Conservation (phyloP, 35 echinoderm and acorn worm species). For the Lytechinus variegatus region DNA sequence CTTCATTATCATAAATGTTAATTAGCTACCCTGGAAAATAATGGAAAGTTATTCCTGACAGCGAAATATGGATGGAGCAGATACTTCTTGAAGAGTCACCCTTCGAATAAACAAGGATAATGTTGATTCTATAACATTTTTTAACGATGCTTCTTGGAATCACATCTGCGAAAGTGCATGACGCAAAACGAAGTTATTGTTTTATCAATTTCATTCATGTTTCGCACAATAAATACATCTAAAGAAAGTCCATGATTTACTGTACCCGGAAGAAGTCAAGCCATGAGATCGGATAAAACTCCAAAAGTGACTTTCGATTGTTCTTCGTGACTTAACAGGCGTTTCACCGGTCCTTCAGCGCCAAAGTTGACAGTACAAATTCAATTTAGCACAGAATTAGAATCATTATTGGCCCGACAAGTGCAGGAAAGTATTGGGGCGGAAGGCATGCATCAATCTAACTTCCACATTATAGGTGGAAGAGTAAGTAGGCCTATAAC, state of each 20-base stretch:
- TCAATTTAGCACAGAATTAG: slow-evolving; percentile 12
- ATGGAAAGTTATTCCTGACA: not conserved
- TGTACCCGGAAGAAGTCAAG: not conserved
- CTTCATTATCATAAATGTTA: not conserved
- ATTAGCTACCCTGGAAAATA: slow-evolving; percentile 18
- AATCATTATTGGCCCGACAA: not conserved
- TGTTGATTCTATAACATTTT: not conserved
- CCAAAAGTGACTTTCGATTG: not conserved
- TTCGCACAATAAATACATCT: not conserved
- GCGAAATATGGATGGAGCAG: not conserved
- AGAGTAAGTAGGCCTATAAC: not conserved
- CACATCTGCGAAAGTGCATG: not conserved
- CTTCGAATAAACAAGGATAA: not conserved
- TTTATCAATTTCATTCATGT: not conserved
- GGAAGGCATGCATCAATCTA: not conserved
- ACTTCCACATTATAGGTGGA: not conserved
- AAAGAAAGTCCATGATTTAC: not conserved
- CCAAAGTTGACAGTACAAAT: slow-evolving; percentile 21
- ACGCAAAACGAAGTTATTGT: not conserved
- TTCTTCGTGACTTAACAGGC: not conserved
- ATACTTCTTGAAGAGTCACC: not conserved
- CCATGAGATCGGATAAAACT: not conserved
- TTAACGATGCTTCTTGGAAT: not conserved
- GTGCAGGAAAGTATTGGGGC: not conserved
- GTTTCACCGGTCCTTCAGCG: not conserved